A percentile compares a stretch with the other conserved stretches of the same genome.
These are phyloP conservation scores for Lasioglossum figueresi DNA, from an alignment of 2,888 invertebrate genomes.

Conservation along the genomic window DNA sequence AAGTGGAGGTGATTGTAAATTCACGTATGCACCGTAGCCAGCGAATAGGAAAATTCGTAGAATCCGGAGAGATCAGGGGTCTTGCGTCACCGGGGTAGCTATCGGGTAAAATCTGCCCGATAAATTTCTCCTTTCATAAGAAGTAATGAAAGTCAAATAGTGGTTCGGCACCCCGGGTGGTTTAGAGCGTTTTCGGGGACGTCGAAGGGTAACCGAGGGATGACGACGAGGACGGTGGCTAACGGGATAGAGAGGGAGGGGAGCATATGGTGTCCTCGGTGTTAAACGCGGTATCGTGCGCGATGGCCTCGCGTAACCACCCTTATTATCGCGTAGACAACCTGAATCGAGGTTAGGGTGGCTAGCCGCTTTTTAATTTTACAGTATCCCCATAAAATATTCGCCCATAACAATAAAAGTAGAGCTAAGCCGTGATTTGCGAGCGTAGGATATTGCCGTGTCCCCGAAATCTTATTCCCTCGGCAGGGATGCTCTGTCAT, in stretches of 20 bases:
- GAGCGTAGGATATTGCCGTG: constrained; percentile 76
- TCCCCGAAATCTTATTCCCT: constrained; percentile 11
- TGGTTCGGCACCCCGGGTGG: constrained; percentile 76
- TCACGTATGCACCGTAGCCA: constrained; percentile 51
- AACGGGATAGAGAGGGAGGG: constrained; percentile 26
- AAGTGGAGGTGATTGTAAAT: constrained; percentile 46
- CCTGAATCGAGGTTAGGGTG: constrained; percentile 69
- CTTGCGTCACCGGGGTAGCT: constrained; percentile 9
- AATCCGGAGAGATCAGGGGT: constrained; percentile 61
- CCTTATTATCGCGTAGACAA: constrained; percentile 77
- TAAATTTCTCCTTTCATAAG: constrained; percentile 79
- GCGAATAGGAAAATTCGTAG: constrained; percentile 74
- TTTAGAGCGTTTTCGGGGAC: constrained; percentile 65
- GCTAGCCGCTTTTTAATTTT: constrained; percentile 81
- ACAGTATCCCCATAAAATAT: constrained; percentile 83
- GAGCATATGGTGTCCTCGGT: constrained; percentile 75
- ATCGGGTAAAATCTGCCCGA: constrained; percentile 68
- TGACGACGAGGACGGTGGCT: constrained; percentile 30
- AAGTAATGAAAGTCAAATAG: constrained; percentile 84
- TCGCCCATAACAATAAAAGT: constrained; percentile 80
- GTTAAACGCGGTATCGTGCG: constrained; percentile 62
- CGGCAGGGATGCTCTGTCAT: neutral
- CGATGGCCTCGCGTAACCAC: constrained; percentile 63
- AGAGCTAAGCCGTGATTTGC: constrained; percentile 82
- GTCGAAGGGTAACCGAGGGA: constrained; percentile 40